Percentiles rank a stretch among this genome's conserved stretches.
These are phyloP conservation scores for Drepana falcataria DNA, from an alignment of 2,888 invertebrate genomes.

Conservation along the genomic window DNA sequence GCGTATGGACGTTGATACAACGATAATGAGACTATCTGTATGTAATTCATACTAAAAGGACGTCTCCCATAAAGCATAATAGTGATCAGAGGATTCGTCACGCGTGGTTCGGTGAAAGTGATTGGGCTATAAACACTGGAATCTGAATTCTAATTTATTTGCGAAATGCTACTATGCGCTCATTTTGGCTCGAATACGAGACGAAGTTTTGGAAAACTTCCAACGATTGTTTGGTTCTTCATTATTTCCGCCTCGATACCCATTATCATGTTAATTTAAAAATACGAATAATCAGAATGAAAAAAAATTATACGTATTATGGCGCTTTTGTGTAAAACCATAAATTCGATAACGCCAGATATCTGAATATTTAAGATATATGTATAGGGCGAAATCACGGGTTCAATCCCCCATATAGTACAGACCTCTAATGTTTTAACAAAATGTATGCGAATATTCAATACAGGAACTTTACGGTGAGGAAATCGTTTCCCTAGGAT, in stretches of 20 bases:
- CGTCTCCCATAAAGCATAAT: constrained; percentile 14
- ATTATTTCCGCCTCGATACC: constrained; percentile 29
- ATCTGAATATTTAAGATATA: no score
- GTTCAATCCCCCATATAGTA: no score
- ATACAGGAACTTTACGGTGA: no score
- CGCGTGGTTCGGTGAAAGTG: constrained; percentile 22
- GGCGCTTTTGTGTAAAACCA: no score
- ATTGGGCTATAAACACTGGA: constrained; percentile 32
- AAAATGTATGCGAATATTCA: no score
- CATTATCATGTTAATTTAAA: constrained; percentile 12
- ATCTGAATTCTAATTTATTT: constrained; percentile 36
- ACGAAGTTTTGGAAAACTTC: constrained; percentile 46
- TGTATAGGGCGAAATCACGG: no score
- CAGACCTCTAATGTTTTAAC: no score
- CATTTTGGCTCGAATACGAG: constrained; percentile 40
- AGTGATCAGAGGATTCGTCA: constrained; percentile 13
- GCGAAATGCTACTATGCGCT: constrained; percentile 32
- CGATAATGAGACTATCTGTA: constrained; percentile 4
- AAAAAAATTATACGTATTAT: no score
- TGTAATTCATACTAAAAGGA: constrained; percentile 6
- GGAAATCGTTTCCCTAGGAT: no score
- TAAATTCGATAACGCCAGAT: no score
- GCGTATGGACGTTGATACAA: background rate
- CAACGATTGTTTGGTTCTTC: constrained; percentile 42
- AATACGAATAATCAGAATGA: no score